Evolutionary conservation across 1,140 invertebrate species (phyloP), one percentile per base, ranked within the genome.

Genomic region (Himalopsyche phryganea): DNA sequence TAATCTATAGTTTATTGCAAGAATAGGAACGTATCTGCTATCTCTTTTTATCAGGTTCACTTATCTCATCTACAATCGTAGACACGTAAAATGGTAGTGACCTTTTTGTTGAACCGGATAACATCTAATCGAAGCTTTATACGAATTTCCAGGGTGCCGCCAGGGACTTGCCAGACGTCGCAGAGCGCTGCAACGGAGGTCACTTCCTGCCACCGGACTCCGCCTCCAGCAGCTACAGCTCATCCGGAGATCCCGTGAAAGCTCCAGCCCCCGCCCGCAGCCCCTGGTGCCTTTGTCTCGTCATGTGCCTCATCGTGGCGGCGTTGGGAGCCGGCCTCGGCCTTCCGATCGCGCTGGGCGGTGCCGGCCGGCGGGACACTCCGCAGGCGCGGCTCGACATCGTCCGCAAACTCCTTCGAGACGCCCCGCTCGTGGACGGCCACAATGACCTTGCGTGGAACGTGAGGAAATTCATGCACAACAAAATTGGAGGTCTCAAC

Each of bases 371-470:
- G 51, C 71, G 79, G 55, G 68, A 80, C 65, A 81, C 80, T 18
- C 79, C 80, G 33, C 79, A 81, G 53, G 79, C 81, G 69, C 73
- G 80, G 61, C 72, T 82, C 55, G 75, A 76, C 58, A 82, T 80
- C 56, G 77, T 82, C 36, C 69, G 75, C 18, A 75, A 78, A 36
- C 77, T 85, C 65, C 72, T 85, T 57, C 79, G 80, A 49, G 82
- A 84, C 52, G 77, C 80, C 10, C 83, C 83, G 6, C 73, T 85
- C 9, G 78, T 81, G 19, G 83, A 85, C 73, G 92, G 91, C 47
- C 91, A 94, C 75, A 94, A 94, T 73, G 91, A 94, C 75, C 82
- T 94, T 67, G 87, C 92, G 36, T 92, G 88, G 86, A 90, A 91
- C 68, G 84, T 91, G 58, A 79, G 89, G 60, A 88, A 87, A 67